These are phyloP conservation scores for Cephonodes hylas DNA, from an alignment of 2,888 invertebrate genomes.

Conservation along the genomic window DNA sequence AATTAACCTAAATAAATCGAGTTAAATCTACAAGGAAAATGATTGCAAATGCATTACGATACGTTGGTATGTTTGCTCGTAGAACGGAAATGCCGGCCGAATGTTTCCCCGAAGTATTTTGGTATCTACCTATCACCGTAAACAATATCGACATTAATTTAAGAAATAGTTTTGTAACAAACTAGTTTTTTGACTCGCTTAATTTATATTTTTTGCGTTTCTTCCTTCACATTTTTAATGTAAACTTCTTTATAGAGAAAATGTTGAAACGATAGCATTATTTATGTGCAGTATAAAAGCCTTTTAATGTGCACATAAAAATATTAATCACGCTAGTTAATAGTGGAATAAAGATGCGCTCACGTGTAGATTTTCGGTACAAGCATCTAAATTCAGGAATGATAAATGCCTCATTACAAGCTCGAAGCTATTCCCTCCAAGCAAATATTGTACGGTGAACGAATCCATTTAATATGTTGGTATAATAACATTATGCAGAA, in stretches of 20 bases:
- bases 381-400: neutral
- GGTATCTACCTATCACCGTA: conserved; percentile 13
- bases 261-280: neutral
- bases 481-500: conserved; percentile 53
- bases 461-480: conserved; percentile 46
- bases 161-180: neutral
- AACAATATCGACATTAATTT: neutral
- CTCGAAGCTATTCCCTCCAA: conserved; percentile 25
- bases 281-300: neutral
- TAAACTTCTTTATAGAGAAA: too few species aligned
- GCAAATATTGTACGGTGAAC: conserved; percentile 39
- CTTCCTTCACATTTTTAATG: neutral
- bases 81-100: conserved; percentile 11
- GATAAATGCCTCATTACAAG: neutral
- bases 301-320: neutral
- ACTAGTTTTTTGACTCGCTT: neutral
- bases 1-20: neutral
- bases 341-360: neutral
- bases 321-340: neutral
- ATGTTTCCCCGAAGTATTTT: conserved; percentile 9
- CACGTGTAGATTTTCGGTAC: neutral
- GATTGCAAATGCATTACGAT: neutral
- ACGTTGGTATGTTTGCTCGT: neutral
- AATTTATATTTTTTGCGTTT: neutral
- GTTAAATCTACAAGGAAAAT: neutral